Conservation (phyloP, 1,140 invertebrate species). For the Riptortus pedestris region DNA sequence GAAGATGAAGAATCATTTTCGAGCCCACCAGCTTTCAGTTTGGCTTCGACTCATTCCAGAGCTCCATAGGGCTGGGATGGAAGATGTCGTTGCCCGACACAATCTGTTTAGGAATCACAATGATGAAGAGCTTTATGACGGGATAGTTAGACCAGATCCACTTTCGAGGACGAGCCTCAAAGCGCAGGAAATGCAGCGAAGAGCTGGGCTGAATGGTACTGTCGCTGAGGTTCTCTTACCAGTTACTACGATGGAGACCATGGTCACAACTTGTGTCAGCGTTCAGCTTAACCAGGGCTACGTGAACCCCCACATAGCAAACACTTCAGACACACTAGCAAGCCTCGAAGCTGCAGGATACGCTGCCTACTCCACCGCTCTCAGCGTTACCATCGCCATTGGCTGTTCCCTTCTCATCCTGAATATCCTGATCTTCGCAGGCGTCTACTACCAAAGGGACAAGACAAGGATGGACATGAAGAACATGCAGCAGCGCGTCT, state of each 20-base stretch:
- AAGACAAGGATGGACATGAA: conserved; percentile 48
- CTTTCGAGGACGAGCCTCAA: conserved; percentile 42
- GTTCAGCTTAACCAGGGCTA: conserved; percentile 36
- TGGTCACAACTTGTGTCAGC: conserved; percentile 34
- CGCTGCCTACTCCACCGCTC: conserved; percentile 66
- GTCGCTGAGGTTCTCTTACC: conserved; percentile 35
- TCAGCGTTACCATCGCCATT: conserved; percentile 78
- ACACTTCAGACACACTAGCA: conserved; percentile 55
- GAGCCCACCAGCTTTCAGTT: conserved; percentile 84
- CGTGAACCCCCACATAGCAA: conserved; percentile 39
- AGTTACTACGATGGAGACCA: conserved; percentile 44
- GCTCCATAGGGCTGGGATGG: conserved; percentile 78
- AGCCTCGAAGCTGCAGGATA: conserved; percentile 65
- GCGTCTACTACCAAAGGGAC: conserved; percentile 85
- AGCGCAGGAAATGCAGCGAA: conserved; percentile 24
- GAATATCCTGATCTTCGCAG: conserved; percentile 86
- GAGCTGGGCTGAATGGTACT: conserved; percentile 28
- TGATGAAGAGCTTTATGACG: conserved; percentile 68
- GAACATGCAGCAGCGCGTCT: conserved; percentile 23
- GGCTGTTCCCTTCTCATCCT: conserved; percentile 64
- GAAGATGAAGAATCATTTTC: conserved; percentile 83
- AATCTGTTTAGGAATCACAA: conserved; percentile 74
- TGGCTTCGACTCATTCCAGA: conserved; percentile 89
- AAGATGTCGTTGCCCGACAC: conserved; percentile 69
- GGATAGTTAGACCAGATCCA: conserved; percentile 66